A percentile compares a stretch with the other conserved stretches of the same genome.
Conservation (phyloP, 2,888 invertebrate genomes). For the Tyria jacobaeae region DNA sequence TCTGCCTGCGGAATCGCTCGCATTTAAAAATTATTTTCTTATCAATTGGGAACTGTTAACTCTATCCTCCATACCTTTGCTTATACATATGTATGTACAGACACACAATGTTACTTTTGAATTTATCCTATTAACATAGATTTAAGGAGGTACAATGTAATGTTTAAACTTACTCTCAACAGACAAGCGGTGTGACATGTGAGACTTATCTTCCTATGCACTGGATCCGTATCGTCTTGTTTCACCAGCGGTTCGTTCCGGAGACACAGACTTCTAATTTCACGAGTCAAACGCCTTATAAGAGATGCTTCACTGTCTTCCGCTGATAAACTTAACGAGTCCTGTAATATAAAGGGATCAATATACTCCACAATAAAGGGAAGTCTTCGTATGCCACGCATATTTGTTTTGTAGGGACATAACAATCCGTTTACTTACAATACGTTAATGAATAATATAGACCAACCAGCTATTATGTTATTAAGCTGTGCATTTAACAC, state of each 20-base stretch:
- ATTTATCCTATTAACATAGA: too few relatives aligned
- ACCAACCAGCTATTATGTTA: too few relatives aligned
- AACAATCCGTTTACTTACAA: too few relatives aligned
- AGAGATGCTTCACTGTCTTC: conserved; percentile 56
- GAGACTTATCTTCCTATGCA: conserved; percentile 88
- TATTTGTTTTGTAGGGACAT: too few relatives aligned
- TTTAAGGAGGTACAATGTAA: neutral
- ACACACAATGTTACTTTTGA: too few relatives aligned
- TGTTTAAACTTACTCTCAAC: conserved; percentile 15
- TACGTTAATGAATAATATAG: neutral
- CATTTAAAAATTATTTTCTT: too few relatives aligned
- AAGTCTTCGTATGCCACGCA: too few relatives aligned
- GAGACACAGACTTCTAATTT: conserved; percentile 87
- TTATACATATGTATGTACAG: too few relatives aligned
- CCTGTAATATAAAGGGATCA: conserved; percentile 39
- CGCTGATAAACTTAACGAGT: conserved; percentile 40
- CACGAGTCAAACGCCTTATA: conserved; percentile 77
- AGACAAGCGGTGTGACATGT: conserved; percentile 25
- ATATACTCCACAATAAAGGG: neutral
- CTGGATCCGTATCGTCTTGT: conserved; percentile 58
- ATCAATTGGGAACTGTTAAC: too few relatives aligned
- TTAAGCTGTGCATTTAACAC: neutral
- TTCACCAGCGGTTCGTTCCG: conserved; percentile 86
- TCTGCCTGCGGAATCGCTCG: too few relatives aligned
- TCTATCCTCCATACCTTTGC: too few relatives aligned